phyloP scores from a whole-genome alignment of 2,797 vertebrate genomes.

The Spondyliosoma cantharus region DNA sequence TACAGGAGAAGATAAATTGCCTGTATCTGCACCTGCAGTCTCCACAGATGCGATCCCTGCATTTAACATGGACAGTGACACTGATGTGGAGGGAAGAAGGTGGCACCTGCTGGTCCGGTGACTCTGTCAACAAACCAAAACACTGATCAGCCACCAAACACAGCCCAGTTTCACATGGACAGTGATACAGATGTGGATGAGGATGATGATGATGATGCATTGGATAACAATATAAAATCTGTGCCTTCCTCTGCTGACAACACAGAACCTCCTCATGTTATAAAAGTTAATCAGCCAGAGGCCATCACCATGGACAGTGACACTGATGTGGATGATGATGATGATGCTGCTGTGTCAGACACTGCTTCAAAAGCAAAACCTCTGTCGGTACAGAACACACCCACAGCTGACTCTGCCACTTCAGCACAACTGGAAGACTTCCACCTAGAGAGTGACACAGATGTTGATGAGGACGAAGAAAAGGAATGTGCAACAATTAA shows the following conservation, averaged over 20 bases:
- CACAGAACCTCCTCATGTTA: slow-evolving; percentile 18
- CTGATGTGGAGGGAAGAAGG: slow-evolving; percentile 67
- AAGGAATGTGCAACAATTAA: slow-evolving; percentile 18
- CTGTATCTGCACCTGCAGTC: slow-evolving; percentile 28
- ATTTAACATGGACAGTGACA: slow-evolving; percentile 79
- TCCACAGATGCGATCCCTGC: slow-evolving; percentile 37
- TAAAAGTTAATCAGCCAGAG: slow-evolving; percentile 45
- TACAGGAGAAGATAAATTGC: slow-evolving; percentile 17
- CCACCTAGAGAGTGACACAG: slow-evolving; percentile 75
- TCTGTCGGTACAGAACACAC: slow-evolving; percentile 7
- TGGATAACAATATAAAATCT: slow-evolving; percentile 12
- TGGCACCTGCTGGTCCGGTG: slow-evolving; percentile 10
- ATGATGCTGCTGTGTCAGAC: slow-evolving; percentile 49
- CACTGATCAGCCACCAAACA: slow-evolving; percentile 35
- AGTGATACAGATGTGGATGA: slow-evolving; percentile 81
- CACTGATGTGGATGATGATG: slow-evolving; percentile 83
- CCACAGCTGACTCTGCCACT: slow-evolving; percentile 33
- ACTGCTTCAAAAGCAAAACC: slow-evolving; percentile 45
- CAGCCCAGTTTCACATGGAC: slow-evolving; percentile 67
- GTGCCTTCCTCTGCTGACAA: slow-evolving; percentile 16
- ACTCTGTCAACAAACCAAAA: slow-evolving; percentile 34
- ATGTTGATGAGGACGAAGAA: slow-evolving; percentile 73
- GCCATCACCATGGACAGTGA: slow-evolving; percentile 81
- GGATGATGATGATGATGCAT: slow-evolving; percentile 56
- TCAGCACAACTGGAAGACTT: slow-evolving; percentile 45